phyloP scores from a whole-genome alignment of 2,113 vertebrate genomes.

The Mobula birostris region DNA sequence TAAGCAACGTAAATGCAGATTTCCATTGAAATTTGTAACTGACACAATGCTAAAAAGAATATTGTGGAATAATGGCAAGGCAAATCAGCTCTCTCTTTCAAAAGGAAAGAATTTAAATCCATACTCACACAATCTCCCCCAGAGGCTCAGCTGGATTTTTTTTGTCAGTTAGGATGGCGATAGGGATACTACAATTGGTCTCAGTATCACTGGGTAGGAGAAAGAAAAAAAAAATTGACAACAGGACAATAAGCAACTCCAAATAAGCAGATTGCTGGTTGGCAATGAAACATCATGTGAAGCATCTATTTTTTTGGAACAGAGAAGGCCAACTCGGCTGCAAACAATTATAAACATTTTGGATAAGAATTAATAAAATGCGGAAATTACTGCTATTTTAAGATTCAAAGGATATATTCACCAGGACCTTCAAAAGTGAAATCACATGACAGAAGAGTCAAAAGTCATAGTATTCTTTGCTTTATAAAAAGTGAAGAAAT shows the following conservation, averaged over 20 bases:
- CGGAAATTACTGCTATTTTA: background rate
- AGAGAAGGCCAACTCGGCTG: background rate
- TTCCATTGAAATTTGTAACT: background rate
- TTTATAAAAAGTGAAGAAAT: too few relatives aligned
- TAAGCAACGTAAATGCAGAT: background rate
- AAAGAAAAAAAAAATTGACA: background rate
- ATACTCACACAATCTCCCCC: background rate
- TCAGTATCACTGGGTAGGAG: background rate
- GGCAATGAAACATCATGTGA: background rate
- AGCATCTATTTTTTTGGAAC: background rate
- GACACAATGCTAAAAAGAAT: background rate
- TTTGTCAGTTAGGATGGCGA: background rate
- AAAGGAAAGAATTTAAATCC: background rate
- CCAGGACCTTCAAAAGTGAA: background rate
- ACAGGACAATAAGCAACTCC: background rate
- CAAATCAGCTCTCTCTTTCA: background rate
- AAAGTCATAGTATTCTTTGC: too few relatives aligned
- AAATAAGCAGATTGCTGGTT: background rate
- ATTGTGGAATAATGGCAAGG: background rate
- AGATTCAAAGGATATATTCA: background rate
- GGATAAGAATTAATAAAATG: background rate
- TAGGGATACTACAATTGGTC: background rate
- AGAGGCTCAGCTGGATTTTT: background rate
- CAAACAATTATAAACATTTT: background rate
- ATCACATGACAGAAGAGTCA: background rate